phyloP scores from a whole-genome alignment of 2,888 invertebrate species.

The Resseliella maxima region DNA sequence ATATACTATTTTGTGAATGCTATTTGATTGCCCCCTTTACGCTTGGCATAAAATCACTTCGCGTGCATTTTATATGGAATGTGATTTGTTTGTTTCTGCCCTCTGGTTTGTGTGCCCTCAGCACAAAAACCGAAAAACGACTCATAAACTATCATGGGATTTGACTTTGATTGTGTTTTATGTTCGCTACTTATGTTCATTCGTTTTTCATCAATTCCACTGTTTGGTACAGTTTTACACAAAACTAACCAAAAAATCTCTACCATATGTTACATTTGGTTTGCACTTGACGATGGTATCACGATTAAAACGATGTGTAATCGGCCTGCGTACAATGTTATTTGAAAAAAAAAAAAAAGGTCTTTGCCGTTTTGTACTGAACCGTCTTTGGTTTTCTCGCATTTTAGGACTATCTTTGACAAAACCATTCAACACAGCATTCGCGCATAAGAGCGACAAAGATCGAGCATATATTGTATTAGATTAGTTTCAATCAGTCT shows the following conservation, averaged over 20 bases:
- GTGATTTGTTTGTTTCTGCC: constrained; percentile 8
- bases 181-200: constrained; percentile 54
- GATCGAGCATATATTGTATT: constrained; percentile 26
- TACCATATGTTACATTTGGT: constrained; percentile 43
- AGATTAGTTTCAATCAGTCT: constrained; percentile 53
- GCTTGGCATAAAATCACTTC: not conserved
- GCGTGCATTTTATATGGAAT: not conserved
- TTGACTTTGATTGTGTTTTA: constrained; percentile 57
- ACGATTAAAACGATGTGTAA: constrained; percentile 15
- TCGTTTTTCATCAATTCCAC: constrained; percentile 15
- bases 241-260: not conserved
- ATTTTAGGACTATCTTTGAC: not conserved
- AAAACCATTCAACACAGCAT: no score
- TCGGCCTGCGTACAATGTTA: constrained; percentile 40
- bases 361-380: not conserved
- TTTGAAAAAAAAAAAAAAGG: constrained; percentile 7
- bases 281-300: constrained; percentile 45
- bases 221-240: not conserved
- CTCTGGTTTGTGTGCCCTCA: no score
- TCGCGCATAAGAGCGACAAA: not conserved
- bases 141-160: constrained; percentile 56
- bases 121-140: constrained; percentile 3
- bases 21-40: constrained; percentile 2
- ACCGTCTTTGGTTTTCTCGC: not conserved
- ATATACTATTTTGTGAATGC: constrained; percentile 4